Conservation (phyloP, 2,113 vertebrate genomes). For the Notothenia rossii region DNA sequence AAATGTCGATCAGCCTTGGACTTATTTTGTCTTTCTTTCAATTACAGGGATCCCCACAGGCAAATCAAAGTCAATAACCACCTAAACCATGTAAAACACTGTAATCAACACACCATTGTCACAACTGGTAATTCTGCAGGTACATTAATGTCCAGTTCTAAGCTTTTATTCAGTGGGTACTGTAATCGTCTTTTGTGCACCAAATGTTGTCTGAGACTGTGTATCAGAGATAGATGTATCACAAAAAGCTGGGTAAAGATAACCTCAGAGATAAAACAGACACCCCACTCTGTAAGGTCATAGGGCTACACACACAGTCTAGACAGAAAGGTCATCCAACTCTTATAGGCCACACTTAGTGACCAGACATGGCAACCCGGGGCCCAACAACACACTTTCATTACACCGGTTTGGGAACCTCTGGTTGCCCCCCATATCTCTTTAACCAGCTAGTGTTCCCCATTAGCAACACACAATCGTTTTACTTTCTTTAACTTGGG, state of each 20-base stretch:
- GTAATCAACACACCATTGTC: neutral
- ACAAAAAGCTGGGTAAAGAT: slow-evolving; percentile 14
- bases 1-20: slow-evolving; percentile 9
- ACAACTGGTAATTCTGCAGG: neutral
- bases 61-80: too few species aligned
- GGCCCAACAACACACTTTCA: slow-evolving; percentile 9
- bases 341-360: slow-evolving; percentile 11
- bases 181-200: neutral
- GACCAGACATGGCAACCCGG: slow-evolving; percentile 31
- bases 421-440: slow-evolving; percentile 9
- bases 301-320: slow-evolving; percentile 55
- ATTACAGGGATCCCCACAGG: neutral
- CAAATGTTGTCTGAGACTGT: neutral
- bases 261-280: slow-evolving; percentile 33
- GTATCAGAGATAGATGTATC: neutral
- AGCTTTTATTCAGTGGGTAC: neutral
- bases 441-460: neutral
- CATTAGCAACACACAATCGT: slow-evolving; percentile 1
- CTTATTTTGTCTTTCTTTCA: neutral
- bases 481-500: neutral
- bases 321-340: slow-evolving; percentile 58
- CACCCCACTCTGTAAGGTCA: slow-evolving; percentile 41
- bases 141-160: neutral
- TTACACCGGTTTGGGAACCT: slow-evolving; percentile 21
- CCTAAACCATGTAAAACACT: too few species aligned